phyloP scores from a whole-genome alignment of 2,888 invertebrate genomes.

The Nezara viridula region DNA sequence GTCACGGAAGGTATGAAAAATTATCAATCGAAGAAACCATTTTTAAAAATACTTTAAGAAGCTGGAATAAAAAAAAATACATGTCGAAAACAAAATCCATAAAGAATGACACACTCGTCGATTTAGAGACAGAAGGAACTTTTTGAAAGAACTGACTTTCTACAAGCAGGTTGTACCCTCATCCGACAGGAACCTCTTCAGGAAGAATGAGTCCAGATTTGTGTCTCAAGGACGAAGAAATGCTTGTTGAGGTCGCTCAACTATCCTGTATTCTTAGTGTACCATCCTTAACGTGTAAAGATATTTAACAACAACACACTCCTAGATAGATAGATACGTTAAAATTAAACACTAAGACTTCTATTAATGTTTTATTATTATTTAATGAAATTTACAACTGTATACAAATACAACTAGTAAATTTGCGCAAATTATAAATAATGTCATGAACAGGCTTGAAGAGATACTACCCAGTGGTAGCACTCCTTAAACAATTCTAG shows the following conservation, averaged over 20 bases:
- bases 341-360: too few relatives aligned
- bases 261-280: background rate
- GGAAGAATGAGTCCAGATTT: background rate
- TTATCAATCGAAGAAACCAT: background rate
- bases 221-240: background rate
- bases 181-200: too few relatives aligned
- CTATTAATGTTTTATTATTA: too few relatives aligned
- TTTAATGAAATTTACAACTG: too few relatives aligned
- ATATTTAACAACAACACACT: too few relatives aligned
- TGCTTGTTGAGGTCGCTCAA: background rate
- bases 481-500: too few relatives aligned
- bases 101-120: background rate
- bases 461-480: too few relatives aligned
- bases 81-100: background rate
- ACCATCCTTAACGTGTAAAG: too few relatives aligned
- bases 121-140: background rate
- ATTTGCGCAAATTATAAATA: too few relatives aligned
- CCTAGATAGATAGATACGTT: too few relatives aligned
- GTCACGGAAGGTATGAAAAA: background rate
- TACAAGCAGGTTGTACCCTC: background rate
- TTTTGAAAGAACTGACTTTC: background rate
- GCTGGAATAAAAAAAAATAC: background rate
- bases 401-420: too few relatives aligned
- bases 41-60: background rate
- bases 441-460: too few relatives aligned